These are phyloP conservation scores for Chitala chitala DNA, from an alignment of 2,113 vertebrate genomes.

Conservation along the genomic window DNA sequence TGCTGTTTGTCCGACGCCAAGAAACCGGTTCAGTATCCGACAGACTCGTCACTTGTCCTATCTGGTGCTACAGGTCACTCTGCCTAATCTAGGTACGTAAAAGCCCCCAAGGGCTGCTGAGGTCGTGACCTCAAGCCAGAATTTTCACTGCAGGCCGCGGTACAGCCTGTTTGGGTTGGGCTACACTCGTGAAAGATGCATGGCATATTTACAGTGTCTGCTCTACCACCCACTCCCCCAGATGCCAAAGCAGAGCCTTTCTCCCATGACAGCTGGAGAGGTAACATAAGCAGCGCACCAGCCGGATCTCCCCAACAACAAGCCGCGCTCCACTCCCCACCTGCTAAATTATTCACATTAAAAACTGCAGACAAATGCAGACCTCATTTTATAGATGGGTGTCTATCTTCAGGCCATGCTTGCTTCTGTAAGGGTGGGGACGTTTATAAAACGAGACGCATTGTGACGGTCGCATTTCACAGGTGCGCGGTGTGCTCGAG, in stretches of 20 bases:
- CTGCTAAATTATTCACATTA: constrained; percentile 31
- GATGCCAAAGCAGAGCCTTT: constrained; percentile 31
- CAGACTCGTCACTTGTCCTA: background rate
- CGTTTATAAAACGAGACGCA: no score
- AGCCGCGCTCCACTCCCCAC: no score
- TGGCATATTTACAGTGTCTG: constrained; percentile 28
- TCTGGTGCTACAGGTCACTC: background rate
- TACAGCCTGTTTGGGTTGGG: constrained; percentile 28
- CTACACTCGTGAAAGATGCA: constrained; percentile 28
- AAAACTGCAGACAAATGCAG: constrained; percentile 45
- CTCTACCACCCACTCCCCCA: constrained; percentile 31
- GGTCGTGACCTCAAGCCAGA: background rate
- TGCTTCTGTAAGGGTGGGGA: constrained; percentile 5
- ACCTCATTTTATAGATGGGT: constrained; percentile 28
- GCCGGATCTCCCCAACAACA: constrained; percentile 51
- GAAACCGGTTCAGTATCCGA: no score
- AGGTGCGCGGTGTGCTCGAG: no score
- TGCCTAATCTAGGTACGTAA: background rate
- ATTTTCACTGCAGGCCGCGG: background rate
- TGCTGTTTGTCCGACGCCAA: no score
- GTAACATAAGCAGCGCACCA: constrained; percentile 64
- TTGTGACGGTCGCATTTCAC: no score
- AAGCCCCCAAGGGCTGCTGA: background rate
- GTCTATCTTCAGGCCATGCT: background rate
- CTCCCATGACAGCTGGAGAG: constrained; percentile 59